Evolutionary conservation across 2,113 vertebrate species (phyloP).

Genomic region (Neofelis nebulosa): DNA sequence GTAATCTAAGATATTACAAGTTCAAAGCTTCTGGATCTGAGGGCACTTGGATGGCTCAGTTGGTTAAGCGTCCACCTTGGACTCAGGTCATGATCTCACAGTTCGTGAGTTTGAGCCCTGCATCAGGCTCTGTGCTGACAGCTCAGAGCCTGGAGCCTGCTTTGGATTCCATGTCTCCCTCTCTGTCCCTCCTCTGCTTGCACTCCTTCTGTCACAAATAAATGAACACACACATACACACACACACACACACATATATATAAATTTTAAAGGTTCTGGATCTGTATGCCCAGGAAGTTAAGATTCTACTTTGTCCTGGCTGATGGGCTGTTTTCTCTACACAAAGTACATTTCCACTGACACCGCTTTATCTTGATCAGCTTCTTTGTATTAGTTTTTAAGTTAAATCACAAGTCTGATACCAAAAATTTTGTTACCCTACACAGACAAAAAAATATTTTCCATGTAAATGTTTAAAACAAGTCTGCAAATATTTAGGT

Average conservation of each 20-base stretch:
- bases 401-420: not conserved
- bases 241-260: too few relatives aligned
- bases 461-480: conserved; percentile 37
- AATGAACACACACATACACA: too few relatives aligned
- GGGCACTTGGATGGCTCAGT: too few relatives aligned
- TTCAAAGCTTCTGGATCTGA: not conserved
- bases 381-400: not conserved
- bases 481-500: conserved; percentile 44
- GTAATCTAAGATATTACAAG: not conserved
- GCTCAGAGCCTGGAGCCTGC: too few relatives aligned
- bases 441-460: not conserved
- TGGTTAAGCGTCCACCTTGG: too few relatives aligned
- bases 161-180: too few relatives aligned
- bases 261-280: not conserved
- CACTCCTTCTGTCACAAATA: too few relatives aligned
- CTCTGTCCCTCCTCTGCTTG: too few relatives aligned
- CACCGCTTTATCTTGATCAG: not conserved
- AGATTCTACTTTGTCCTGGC: not conserved
- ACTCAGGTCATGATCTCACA: too few relatives aligned
- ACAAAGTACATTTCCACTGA: not conserved
- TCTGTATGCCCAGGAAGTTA: not conserved
- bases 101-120: too few relatives aligned
- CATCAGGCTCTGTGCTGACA: too few relatives aligned
- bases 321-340: not conserved
- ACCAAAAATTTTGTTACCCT: not conserved